Percentiles rank a stretch among this genome's conserved stretches.
These are phyloP conservation scores for Tyrannus savana DNA, from an alignment of 2,113 vertebrate genomes.

Conservation along the genomic window DNA sequence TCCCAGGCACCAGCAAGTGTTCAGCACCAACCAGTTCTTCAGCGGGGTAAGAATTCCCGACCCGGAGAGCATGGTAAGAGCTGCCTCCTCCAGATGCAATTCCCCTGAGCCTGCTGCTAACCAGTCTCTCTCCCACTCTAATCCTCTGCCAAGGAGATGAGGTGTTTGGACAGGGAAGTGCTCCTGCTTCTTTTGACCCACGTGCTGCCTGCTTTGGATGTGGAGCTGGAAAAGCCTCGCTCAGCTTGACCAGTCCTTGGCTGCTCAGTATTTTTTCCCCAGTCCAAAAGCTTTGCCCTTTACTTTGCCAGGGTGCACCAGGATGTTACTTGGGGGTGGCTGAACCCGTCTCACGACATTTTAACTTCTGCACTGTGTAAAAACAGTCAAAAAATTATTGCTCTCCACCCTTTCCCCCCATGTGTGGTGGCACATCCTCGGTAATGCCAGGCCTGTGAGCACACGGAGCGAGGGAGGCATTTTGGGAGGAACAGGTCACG, in stretches of 20 bases:
- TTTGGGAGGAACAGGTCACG: background rate
- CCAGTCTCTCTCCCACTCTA: background rate
- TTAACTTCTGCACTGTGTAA: background rate
- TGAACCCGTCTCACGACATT: background rate
- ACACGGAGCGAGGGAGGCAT: fast-evolving
- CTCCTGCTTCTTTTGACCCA: background rate
- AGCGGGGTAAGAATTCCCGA: conserved; percentile 91
- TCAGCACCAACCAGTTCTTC: conserved; percentile 97
- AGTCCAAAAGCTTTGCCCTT: background rate
- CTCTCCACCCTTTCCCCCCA: background rate
- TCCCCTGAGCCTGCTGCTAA: background rate
- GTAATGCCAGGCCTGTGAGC: background rate
- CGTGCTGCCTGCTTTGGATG: background rate
- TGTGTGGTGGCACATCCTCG: background rate
- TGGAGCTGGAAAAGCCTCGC: background rate
- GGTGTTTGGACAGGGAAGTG: background rate
- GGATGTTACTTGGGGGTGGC: background rate
- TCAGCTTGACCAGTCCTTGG: background rate
- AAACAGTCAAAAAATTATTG: background rate
- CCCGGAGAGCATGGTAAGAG: conserved; percentile 87
- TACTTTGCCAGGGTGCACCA: fast-evolving
- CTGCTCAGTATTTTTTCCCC: fast-evolving
- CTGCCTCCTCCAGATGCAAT: background rate
- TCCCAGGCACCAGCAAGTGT: conserved; percentile 94
- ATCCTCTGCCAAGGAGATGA: background rate